Evolutionary conservation across 92 coral and sea anemone genomes (phyloP).

Genomic region (Parazoanthus darwini): DNA sequence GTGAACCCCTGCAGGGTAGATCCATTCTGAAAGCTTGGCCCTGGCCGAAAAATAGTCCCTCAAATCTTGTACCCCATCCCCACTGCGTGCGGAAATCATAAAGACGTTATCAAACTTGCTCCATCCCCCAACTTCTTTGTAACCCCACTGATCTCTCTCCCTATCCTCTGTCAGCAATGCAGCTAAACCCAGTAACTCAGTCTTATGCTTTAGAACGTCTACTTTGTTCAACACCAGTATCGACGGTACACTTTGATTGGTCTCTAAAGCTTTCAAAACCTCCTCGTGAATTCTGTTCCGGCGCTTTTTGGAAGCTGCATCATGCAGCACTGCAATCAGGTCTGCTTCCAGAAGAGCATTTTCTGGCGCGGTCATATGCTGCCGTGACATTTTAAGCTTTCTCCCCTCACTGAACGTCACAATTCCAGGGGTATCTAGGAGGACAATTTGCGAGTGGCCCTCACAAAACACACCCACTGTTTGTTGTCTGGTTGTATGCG

Average conservation of each 20-base stretch:
- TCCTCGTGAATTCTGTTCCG: slow-evolving; percentile 76
- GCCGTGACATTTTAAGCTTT: slow-evolving; percentile 90
- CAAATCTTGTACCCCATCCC: slow-evolving; percentile 87
- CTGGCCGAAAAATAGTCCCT: slow-evolving; percentile 67
- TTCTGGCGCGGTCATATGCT: slow-evolving; percentile 89
- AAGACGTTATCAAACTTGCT: slow-evolving; percentile 84
- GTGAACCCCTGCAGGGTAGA: slow-evolving; percentile 67
- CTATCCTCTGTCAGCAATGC: slow-evolving; percentile 81
- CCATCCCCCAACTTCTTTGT: slow-evolving; percentile 79
- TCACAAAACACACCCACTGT: slow-evolving; percentile 69
- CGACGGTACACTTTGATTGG: slow-evolving; percentile 63
- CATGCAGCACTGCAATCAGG: slow-evolving; percentile 81
- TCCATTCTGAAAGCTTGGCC: slow-evolving; percentile 79
- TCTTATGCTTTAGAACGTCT: slow-evolving; percentile 71
- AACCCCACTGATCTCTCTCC: slow-evolving; percentile 84
- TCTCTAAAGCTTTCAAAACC: slow-evolving; percentile 60
- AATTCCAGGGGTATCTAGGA: slow-evolving; percentile 94
- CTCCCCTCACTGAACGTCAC: slow-evolving; percentile 78
- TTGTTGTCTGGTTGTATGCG: slow-evolving; percentile 94
- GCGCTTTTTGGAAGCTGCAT: slow-evolving; percentile 75
- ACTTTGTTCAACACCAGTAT: slow-evolving; percentile 85
- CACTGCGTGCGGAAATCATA: slow-evolving; percentile 86
- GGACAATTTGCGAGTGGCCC: slow-evolving; percentile 73
- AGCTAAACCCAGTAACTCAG: slow-evolving; percentile 70
- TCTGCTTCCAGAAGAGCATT: slow-evolving; percentile 85